phyloP scores from a whole-genome alignment of 2,113 vertebrate genomes.

The Pomatorhinus ruficollis region DNA sequence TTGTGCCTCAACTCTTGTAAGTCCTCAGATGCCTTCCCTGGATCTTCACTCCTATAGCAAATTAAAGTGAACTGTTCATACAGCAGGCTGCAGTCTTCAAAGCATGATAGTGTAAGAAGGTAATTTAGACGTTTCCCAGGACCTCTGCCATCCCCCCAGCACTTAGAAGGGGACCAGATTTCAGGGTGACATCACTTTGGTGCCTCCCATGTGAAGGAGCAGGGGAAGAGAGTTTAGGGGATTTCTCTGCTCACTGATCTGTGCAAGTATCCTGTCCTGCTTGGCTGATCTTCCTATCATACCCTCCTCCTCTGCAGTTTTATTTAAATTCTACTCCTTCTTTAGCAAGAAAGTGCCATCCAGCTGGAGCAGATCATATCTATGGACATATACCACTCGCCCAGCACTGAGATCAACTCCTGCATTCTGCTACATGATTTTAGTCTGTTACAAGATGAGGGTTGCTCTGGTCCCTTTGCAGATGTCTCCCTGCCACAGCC shows the following conservation, averaged over 20 bases:
- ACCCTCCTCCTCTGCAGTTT: not conserved
- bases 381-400: accelerated
- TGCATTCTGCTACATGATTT: accelerated
- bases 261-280: not conserved
- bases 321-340: not conserved
- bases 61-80: not conserved
- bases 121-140: not conserved
- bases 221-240: not conserved
- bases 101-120: not conserved
- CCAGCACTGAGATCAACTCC: not conserved
- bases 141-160: not conserved
- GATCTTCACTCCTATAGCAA: not conserved
- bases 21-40: not conserved
- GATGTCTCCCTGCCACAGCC: accelerated
- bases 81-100: not conserved
- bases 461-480: not conserved
- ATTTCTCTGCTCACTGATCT: not conserved
- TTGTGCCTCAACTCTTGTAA: accelerated
- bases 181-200: not conserved
- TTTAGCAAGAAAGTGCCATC: not conserved
- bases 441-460: not conserved
- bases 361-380: not conserved
- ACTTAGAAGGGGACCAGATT: not conserved
- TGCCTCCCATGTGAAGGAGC: not conserved
- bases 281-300: not conserved